phyloP scores from a whole-genome alignment of 2,113 vertebrate genomes.

The Toxotes jaculatrix region DNA sequence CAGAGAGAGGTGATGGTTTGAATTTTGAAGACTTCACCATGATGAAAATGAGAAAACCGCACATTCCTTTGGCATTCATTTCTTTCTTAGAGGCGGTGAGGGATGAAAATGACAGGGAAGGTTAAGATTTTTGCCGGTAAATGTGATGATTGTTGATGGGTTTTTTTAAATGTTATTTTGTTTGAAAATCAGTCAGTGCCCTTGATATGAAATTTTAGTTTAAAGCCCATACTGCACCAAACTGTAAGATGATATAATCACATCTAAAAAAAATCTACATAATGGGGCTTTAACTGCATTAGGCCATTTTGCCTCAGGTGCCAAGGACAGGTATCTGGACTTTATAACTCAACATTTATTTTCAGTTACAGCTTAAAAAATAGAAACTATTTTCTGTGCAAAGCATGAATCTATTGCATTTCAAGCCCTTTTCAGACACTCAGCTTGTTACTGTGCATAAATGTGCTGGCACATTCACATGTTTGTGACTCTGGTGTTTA shows the following conservation, averaged over 20 bases:
- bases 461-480: neutral
- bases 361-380: neutral
- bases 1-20: neutral
- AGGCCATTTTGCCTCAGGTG: too few relatives aligned
- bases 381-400: too few relatives aligned
- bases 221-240: too few relatives aligned
- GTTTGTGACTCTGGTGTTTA: too few relatives aligned
- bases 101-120: neutral
- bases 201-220: neutral
- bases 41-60: neutral
- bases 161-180: neutral
- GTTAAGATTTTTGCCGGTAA: neutral
- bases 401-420: neutral
- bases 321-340: too few relatives aligned
- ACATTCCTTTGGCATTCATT: neutral
- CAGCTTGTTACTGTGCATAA: neutral
- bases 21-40: neutral
- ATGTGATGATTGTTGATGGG: neutral
- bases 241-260: neutral
- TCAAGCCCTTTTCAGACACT: neutral
- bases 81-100: neutral
- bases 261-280: neutral
- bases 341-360: too few relatives aligned
- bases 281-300: too few relatives aligned
- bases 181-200: neutral